Conservation (phyloP, 2,113 vertebrate species). For the Echinops telfairi region DNA sequence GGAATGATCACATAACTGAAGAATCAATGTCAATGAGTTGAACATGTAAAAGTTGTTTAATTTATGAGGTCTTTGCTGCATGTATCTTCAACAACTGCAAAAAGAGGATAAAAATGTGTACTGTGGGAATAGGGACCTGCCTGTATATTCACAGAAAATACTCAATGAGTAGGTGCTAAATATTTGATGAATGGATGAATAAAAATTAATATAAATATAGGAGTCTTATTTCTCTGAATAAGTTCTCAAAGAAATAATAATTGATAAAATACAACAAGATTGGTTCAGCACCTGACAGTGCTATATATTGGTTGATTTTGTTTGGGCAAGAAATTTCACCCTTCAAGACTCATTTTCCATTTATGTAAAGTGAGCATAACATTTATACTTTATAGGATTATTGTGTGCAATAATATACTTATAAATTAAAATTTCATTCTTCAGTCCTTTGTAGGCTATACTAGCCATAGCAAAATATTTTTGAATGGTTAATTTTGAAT, state of each 20-base stretch:
- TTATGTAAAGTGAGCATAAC: neutral
- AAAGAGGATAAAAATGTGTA: neutral
- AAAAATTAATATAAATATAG: neutral
- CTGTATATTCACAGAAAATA: neutral
- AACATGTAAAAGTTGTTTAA: neutral
- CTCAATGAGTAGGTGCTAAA: neutral
- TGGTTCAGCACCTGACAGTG: neutral
- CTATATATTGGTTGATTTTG: neutral
- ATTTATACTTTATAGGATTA: neutral
- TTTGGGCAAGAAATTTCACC: neutral
- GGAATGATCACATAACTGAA: neutral
- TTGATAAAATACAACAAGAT: constrained; percentile 16
- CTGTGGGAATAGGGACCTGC: neutral
- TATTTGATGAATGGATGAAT: constrained; percentile 36
- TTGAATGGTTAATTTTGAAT: constrained; percentile 30
- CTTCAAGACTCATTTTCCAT: constrained; percentile 1
- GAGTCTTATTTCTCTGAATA: neutral
- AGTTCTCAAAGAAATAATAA: neutral
- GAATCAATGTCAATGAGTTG: neutral
- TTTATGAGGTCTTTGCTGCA: too few species aligned
- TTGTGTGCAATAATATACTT: neutral
- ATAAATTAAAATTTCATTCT: constrained; percentile 28
- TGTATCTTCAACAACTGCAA: too few species aligned
- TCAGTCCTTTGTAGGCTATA: neutral
- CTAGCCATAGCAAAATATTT: neutral